Evolutionary conservation across 2,797 vertebrate genomes (phyloP).

Genomic region (Pelobates cultripes): DNA sequence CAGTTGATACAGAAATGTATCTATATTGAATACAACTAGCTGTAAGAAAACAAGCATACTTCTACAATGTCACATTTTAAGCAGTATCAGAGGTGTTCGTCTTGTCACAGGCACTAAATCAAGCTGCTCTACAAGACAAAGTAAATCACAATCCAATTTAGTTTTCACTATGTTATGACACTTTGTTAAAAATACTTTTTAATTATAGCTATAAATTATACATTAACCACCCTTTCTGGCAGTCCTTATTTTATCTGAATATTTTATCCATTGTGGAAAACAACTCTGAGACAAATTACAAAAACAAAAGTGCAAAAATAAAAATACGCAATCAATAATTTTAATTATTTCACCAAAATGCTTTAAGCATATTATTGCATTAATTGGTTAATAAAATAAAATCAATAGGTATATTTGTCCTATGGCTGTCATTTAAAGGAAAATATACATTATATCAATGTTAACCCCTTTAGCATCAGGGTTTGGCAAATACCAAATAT

Average conservation of each 20-base stretch:
- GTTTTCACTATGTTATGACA: constrained; percentile 79
- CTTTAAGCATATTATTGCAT: too few relatives aligned
- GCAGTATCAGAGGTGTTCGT: constrained; percentile 62
- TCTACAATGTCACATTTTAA: constrained; percentile 63
- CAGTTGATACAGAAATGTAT: background rate
- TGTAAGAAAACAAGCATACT: constrained; percentile 59
- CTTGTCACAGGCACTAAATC: constrained; percentile 73
- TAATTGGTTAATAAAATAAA: too few relatives aligned
- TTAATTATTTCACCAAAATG: too few relatives aligned
- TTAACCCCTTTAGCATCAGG: too few relatives aligned
- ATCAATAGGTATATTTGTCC: too few relatives aligned
- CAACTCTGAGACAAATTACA: constrained; percentile 51
- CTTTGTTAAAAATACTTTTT: constrained; percentile 79
- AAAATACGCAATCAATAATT: too few relatives aligned
- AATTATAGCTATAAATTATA: constrained; percentile 81
- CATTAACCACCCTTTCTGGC: constrained; percentile 74
- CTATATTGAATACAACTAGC: constrained; percentile 57
- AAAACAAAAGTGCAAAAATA: constrained; percentile 18
- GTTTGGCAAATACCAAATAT: too few relatives aligned
- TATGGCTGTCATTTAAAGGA: too few relatives aligned
- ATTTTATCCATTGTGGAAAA: constrained; percentile 62
- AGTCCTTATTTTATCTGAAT: constrained; percentile 68
- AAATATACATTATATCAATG: too few relatives aligned
- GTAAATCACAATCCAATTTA: constrained; percentile 80
- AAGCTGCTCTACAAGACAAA: constrained; percentile 67